phyloP scores from a whole-genome alignment of 2,888 invertebrate species.

The Trachelus iudaicus region DNA sequence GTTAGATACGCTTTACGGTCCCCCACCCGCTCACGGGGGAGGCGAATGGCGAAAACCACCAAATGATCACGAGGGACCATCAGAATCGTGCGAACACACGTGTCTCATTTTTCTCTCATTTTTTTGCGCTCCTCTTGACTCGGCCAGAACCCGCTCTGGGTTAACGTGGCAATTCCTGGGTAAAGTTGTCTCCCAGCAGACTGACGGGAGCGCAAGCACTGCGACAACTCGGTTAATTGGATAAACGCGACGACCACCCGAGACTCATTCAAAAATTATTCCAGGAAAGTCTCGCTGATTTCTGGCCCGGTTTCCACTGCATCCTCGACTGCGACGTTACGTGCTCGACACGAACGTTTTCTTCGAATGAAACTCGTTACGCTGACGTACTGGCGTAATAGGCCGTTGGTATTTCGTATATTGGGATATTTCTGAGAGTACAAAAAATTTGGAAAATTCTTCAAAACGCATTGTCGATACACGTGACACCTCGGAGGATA shows the following conservation, averaged over 20 bases:
- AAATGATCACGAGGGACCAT: not conserved
- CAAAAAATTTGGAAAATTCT: not conserved
- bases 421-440: not conserved
- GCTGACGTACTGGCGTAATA: not conserved
- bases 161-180: not conserved
- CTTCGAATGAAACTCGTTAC: not conserved
- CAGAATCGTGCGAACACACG: slow-evolving; percentile 6
- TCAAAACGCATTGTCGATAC: not conserved
- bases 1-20: slow-evolving; percentile 53
- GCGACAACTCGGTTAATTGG: not conserved
- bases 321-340: not conserved
- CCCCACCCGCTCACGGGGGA: slow-evolving; percentile 28
- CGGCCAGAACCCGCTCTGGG: not conserved
- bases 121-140: not conserved
- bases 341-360: not conserved
- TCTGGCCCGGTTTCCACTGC: not conserved
- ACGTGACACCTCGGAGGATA: no score
- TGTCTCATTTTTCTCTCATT: slow-evolving; percentile 4
- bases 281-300: not conserved
- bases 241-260: not conserved
- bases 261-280: not conserved
- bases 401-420: not conserved
- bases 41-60: not conserved
- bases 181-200: not conserved
- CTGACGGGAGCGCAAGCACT: not conserved